Percentiles rank a stretch among this genome's conserved stretches.
These are phyloP conservation scores for Connochaetes taurinus DNA, from an alignment of 2,113 vertebrate genomes.

Conservation along the genomic window DNA sequence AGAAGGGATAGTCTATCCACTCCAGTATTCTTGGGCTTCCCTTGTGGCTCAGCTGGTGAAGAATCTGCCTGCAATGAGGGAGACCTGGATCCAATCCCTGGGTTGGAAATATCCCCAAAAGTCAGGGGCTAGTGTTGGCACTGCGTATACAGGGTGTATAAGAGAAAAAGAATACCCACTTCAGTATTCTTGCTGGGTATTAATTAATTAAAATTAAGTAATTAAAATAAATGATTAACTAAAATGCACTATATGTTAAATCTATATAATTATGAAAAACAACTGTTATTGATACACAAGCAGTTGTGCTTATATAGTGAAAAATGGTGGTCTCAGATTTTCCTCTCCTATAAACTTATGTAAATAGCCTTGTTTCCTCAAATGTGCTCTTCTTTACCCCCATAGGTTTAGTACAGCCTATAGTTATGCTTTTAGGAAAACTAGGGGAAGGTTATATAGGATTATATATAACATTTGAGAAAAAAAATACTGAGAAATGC, in stretches of 20 bases:
- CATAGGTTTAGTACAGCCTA: neutral
- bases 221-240: neutral
- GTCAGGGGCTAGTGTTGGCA: neutral
- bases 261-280: neutral
- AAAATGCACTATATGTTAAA: neutral
- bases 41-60: neutral
- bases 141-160: neutral
- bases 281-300: neutral
- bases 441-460: neutral
- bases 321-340: neutral
- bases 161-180: neutral
- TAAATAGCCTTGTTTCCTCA: neutral
- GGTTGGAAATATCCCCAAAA: neutral
- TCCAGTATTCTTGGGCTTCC: neutral
- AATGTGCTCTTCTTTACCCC: neutral
- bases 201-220: neutral
- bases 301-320: neutral
- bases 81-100: neutral
- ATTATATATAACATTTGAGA: neutral
- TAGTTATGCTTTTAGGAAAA: neutral
- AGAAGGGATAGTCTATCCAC: neutral
- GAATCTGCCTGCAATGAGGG: neutral
- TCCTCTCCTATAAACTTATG: neutral
- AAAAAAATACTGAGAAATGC: neutral
- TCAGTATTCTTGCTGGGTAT: neutral